These are phyloP conservation scores for Erebia palarica DNA, from an alignment of 2,888 invertebrate genomes.

Conservation along the genomic window DNA sequence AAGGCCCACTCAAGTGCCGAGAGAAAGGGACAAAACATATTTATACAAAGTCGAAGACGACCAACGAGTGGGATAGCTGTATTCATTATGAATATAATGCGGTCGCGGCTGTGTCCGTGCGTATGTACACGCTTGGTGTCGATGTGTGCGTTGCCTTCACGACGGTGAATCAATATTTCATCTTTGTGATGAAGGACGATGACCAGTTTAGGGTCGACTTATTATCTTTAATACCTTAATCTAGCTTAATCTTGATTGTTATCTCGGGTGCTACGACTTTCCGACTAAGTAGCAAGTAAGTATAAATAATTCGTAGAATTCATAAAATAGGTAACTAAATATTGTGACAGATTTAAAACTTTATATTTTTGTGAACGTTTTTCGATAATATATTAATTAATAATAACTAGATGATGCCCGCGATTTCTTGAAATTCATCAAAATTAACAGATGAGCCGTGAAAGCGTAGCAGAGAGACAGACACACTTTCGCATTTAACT, in stretches of 20 bases:
- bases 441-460: no score
- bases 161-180: slow-evolving; percentile 78
- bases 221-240: slow-evolving; percentile 42
- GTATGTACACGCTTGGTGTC: slow-evolving; percentile 58
- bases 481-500: no score
- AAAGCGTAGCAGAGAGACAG: no score
- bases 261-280: slow-evolving; percentile 2
- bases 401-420: no score
- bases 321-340: neutral
- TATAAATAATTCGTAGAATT: neutral
- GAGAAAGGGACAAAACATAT: slow-evolving; percentile 77
- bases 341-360: neutral
- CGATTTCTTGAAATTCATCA: no score
- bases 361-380: neutral
- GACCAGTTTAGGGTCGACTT: slow-evolving; percentile 52
- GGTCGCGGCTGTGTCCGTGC: slow-evolving; percentile 78
- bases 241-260: slow-evolving; percentile 27
- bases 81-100: slow-evolving; percentile 83
- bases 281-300: neutral
- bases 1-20: slow-evolving; percentile 64
- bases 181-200: slow-evolving; percentile 67
- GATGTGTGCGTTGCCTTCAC: slow-evolving; percentile 71
- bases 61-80: slow-evolving; percentile 80
- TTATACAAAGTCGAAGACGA: slow-evolving; percentile 82
- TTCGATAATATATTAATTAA: no score